Conservation (phyloP, 2,113 vertebrate genomes). For the Bettongia penicillata region DNA sequence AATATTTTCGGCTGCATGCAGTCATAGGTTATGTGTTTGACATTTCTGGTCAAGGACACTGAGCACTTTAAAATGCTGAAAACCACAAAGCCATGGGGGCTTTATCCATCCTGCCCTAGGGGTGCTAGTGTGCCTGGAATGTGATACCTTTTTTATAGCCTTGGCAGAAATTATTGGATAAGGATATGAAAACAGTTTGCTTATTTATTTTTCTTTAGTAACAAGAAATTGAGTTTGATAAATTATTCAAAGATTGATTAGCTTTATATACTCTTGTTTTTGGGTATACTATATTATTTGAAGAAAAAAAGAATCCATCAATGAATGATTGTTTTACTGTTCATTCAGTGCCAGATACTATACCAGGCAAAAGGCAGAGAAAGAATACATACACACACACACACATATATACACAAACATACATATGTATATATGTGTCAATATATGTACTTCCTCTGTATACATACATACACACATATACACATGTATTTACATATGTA, state of each 20-base stretch:
- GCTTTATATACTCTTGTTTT: neutral
- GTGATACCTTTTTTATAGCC: neutral
- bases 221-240: neutral
- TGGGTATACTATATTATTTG: neutral
- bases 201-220: neutral
- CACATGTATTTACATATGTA: neutral
- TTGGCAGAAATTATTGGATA: neutral
- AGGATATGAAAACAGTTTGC: neutral
- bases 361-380: neutral
- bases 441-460: neutral
- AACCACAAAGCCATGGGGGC: neutral
- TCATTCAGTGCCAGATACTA: neutral
- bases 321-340: neutral
- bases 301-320: neutral
- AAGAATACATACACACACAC: neutral
- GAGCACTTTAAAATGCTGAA: neutral
- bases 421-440: neutral
- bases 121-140: neutral
- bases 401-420: neutral
- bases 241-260: neutral
- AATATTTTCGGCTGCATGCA: neutral
- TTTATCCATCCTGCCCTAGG: neutral
- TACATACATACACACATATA: too few relatives aligned
- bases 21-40: neutral
- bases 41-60: neutral